Evolutionary conservation across 2,797 vertebrate species (phyloP).

Genomic region (Pelobates cultripes): DNA sequence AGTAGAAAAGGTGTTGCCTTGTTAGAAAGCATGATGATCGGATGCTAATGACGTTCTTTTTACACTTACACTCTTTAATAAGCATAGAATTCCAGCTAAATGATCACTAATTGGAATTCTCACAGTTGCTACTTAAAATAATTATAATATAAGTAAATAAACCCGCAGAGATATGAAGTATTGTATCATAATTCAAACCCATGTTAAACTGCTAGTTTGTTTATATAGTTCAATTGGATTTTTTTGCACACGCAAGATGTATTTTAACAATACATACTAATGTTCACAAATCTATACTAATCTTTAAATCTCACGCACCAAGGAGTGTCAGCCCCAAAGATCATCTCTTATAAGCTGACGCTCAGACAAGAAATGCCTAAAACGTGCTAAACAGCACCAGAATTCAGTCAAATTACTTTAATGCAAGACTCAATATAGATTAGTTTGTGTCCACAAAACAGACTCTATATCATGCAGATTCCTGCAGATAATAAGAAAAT

Average conservation of each 20-base stretch:
- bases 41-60: background rate
- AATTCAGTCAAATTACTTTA: background rate
- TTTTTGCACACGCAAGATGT: background rate
- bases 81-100: no score
- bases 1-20: slow-evolving; percentile 33
- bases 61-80: no score
- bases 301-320: background rate
- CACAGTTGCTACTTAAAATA: background rate
- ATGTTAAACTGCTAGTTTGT: background rate
- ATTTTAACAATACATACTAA: background rate
- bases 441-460: background rate
- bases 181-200: background rate
- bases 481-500: background rate
- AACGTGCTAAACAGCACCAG: background rate
- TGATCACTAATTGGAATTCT: background rate
- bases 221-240: background rate
- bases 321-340: background rate
- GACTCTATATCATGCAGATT: background rate
- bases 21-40: slow-evolving; percentile 33
- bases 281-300: background rate
- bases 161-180: background rate
- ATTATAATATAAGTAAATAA: background rate
- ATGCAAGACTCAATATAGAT: background rate
- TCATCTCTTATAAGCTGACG: background rate
- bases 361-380: background rate